These are phyloP conservation scores for Cyrtonyx montezumae DNA, from an alignment of 2,113 vertebrate species.

Conservation along the genomic window DNA sequence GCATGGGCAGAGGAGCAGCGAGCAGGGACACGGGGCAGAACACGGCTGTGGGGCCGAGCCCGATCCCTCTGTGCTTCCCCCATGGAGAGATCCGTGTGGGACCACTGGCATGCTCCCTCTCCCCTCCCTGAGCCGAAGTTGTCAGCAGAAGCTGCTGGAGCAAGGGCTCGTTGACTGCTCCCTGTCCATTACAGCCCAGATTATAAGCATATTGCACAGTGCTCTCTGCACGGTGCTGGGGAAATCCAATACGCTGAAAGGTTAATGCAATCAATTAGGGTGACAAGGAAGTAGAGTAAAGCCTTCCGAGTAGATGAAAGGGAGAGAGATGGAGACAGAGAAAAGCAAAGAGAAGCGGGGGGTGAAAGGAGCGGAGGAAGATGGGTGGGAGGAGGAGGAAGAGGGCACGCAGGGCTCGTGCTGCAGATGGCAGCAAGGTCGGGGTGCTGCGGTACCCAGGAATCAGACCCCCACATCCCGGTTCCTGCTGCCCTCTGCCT, in stretches of 20 bases:
- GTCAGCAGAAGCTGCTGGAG: constrained; percentile 77
- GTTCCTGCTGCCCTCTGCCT: not conserved
- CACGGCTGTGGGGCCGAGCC: not conserved
- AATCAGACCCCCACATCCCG: not conserved
- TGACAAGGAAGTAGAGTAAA: constrained; percentile 99
- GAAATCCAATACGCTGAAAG: constrained; percentile 99
- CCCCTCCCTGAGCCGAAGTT: constrained; percentile 58
- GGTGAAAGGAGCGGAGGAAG: constrained; percentile 37
- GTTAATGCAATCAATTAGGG: constrained; percentile 99
- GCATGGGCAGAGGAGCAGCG: not conserved
- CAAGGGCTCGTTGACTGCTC: constrained; percentile 95
- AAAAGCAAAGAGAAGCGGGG: constrained; percentile 52
- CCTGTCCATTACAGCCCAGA: constrained; percentile 98
- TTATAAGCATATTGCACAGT: constrained; percentile 99
- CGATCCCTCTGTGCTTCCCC: not conserved
- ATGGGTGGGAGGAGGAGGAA: constrained; percentile 71
- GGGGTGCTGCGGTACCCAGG: not conserved
- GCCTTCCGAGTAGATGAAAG: constrained; percentile 94
- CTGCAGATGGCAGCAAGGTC: not conserved
- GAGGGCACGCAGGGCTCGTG: constrained; percentile 57
- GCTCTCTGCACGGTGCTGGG: constrained; percentile 96
- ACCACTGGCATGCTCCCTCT: fast-evolving
- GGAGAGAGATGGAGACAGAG: constrained; percentile 79
- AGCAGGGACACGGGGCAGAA: not conserved
- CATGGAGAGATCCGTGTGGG: not conserved